Evolutionary conservation across 92 coral and sea anemone species (phyloP).

Genomic region (Parazoanthus darwini): DNA sequence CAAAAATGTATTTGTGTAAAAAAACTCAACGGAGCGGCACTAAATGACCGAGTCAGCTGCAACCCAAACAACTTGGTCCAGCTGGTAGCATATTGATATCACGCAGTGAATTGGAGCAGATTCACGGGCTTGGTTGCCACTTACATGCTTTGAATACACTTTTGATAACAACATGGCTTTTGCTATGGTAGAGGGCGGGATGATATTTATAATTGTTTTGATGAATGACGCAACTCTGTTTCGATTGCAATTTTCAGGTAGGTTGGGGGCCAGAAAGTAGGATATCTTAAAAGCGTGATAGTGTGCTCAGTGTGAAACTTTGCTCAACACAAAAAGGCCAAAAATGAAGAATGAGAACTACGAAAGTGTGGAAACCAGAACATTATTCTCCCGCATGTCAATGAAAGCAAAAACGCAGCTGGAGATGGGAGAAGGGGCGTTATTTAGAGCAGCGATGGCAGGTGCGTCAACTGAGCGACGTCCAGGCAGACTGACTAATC

Average conservation of each 20-base stretch:
- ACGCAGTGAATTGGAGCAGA: neutral
- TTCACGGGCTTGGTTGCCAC: neutral
- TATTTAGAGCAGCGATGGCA: neutral
- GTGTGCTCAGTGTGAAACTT: too few species aligned
- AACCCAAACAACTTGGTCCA: neutral
- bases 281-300: too few species aligned
- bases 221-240: slow-evolving; percentile 38
- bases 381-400: too few species aligned
- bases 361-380: too few species aligned
- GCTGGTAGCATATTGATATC: slow-evolving; percentile 34
- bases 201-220: slow-evolving; percentile 5
- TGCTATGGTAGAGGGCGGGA: neutral
- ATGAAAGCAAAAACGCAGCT: neutral
- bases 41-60: slow-evolving; percentile 28
- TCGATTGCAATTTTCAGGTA: neutral
- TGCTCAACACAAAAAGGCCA: too few species aligned
- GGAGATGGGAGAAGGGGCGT: neutral
- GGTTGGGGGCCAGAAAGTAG: too few species aligned
- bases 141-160: slow-evolving; percentile 39
- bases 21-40: slow-evolving; percentile 31
- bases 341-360: neutral
- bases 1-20: slow-evolving; percentile 13
- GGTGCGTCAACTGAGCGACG: neutral
- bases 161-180: slow-evolving; percentile 24
- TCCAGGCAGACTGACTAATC: too few species aligned